Evolutionary conservation across 2,888 invertebrate species (phyloP).

Genomic region (Seira sanloemensis): DNA sequence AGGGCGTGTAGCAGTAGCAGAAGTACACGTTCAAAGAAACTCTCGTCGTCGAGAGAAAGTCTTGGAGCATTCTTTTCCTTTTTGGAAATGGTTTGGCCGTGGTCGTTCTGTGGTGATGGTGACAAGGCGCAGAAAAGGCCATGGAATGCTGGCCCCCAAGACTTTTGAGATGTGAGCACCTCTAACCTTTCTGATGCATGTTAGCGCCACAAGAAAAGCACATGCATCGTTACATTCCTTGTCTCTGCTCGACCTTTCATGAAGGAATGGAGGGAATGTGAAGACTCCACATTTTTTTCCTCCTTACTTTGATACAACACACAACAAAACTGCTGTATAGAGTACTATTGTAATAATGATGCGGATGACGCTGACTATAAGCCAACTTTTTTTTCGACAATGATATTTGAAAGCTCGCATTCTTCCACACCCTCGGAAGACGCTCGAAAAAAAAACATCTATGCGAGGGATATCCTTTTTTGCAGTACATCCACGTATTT

Average conservation of each 20-base stretch:
- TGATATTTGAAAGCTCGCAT: constrained; percentile 13
- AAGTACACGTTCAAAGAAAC: background rate
- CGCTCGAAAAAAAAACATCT: background rate
- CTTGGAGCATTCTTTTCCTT: background rate
- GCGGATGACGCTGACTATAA: background rate
- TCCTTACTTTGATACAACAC: background rate
- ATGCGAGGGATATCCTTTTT: background rate
- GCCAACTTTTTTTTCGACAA: background rate
- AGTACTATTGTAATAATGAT: background rate
- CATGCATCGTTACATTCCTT: background rate
- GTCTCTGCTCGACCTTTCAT: background rate
- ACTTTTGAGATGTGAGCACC: background rate
- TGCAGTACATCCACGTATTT: constrained; percentile 37
- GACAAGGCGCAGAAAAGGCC: constrained; percentile 13
- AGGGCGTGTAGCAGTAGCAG: constrained; percentile 36
- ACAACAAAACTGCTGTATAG: background rate
- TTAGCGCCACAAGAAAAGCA: background rate
- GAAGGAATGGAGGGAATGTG: constrained; percentile 35
- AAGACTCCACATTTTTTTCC: background rate
- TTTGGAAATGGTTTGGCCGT: too few relatives aligned
- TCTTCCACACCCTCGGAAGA: constrained; percentile 3
- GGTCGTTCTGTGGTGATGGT: constrained; percentile 1
- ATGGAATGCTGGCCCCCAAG: background rate
- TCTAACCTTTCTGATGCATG: background rate
- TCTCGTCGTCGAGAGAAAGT: background rate